Evolutionary conservation across 2,113 vertebrate genomes (phyloP).

Genomic region (Suncus etruscus): DNA sequence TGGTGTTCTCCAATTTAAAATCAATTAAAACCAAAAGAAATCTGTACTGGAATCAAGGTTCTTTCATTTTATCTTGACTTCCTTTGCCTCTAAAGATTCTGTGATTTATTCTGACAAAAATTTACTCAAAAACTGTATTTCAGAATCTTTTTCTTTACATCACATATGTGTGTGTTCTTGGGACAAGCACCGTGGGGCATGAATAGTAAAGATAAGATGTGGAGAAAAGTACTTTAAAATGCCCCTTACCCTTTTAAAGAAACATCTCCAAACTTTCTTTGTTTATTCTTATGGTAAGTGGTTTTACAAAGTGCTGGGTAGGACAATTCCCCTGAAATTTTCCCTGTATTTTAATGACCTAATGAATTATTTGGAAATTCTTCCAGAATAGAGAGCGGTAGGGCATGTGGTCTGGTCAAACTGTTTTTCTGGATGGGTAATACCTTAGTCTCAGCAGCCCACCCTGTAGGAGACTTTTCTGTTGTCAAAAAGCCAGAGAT

Average conservation of each 20-base stretch:
- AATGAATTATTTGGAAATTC: conserved; percentile 77
- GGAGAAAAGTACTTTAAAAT: conserved; percentile 66
- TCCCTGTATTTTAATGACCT: conserved; percentile 76
- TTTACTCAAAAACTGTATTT: conserved; percentile 59
- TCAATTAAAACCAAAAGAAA: conserved; percentile 35
- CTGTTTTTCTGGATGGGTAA: conserved; percentile 65
- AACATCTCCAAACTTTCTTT: conserved; percentile 63
- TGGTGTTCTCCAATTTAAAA: conserved; percentile 46
- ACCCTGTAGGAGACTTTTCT: conserved; percentile 48
- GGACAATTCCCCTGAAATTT: conserved; percentile 78
- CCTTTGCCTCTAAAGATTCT: conserved; percentile 52
- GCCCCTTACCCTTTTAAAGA: conserved; percentile 66
- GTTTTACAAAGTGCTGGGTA: conserved; percentile 80
- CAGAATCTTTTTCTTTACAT: conserved; percentile 53
- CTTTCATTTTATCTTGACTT: conserved; percentile 58
- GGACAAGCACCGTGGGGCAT: not conserved
- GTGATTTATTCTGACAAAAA: conserved; percentile 49
- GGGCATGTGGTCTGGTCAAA: conserved; percentile 61
- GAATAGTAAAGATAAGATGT: conserved; percentile 59
- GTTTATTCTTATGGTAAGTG: conserved; percentile 81
- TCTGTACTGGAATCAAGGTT: conserved; percentile 58
- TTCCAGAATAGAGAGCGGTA: conserved; percentile 72
- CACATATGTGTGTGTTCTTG: conserved; percentile 69
- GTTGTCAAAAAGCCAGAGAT: not conserved
- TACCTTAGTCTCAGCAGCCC: conserved; percentile 62